Percentiles rank a stretch among this genome's conserved stretches.
These are phyloP conservation scores for Acronicta aceris DNA, from an alignment of 2,888 invertebrate genomes.

Conservation along the genomic window DNA sequence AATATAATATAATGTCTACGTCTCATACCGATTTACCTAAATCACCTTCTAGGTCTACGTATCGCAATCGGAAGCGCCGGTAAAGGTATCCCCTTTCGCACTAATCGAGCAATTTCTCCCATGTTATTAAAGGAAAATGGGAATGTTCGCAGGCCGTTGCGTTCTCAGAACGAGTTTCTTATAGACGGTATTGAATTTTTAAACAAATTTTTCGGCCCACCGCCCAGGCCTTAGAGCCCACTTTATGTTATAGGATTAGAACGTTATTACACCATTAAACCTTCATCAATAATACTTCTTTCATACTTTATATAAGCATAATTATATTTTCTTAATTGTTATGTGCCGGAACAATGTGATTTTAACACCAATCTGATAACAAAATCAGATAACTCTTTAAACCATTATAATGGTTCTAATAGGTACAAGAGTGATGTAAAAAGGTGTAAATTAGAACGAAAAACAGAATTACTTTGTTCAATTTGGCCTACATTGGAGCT, in stretches of 20 bases:
- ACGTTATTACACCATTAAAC: slow-evolving; percentile 80
- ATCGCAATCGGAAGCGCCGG: slow-evolving; percentile 73
- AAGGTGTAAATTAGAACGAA: too few species aligned
- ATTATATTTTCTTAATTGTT: slow-evolving; percentile 34
- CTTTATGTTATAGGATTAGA: slow-evolving; percentile 83
- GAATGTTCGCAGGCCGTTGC: slow-evolving; percentile 86
- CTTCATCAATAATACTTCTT: slow-evolving; percentile 73
- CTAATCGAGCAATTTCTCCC: slow-evolving; percentile 87
- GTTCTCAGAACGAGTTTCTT: slow-evolving; percentile 84
- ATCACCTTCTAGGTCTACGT: slow-evolving; percentile 65
- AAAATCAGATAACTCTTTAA: too few species aligned
- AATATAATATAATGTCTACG: slow-evolving; percentile 10
- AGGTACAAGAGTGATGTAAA: too few species aligned
- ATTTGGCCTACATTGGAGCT: too few species aligned
- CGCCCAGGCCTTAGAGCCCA: slow-evolving; percentile 69
- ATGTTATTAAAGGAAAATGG: slow-evolving; percentile 87
- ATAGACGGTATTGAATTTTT: slow-evolving; percentile 87
- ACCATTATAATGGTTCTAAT: too few species aligned
- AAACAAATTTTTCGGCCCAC: slow-evolving; percentile 85
- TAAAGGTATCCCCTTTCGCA: slow-evolving; percentile 75
- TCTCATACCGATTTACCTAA: slow-evolving; percentile 56
- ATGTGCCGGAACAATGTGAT: neutral
- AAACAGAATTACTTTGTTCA: too few species aligned
- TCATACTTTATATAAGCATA: slow-evolving; percentile 51
- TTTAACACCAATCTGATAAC: too few species aligned